Conservation (phyloP, 2,797 vertebrate genomes). For the Tapera naevia region DNA sequence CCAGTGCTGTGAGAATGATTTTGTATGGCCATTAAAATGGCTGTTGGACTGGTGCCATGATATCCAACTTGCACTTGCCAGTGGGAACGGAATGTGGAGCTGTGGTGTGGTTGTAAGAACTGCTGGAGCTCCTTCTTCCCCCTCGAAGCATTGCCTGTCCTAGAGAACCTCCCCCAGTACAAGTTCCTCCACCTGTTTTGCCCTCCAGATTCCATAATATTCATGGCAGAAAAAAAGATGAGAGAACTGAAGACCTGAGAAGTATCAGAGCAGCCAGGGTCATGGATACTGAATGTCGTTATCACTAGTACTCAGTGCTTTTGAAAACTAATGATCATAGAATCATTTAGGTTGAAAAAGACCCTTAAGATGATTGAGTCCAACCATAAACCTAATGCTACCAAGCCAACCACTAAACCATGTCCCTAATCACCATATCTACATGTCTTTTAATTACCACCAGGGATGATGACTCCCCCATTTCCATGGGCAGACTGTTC, state of each 20-base stretch:
- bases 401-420: not conserved
- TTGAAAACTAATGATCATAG: not conserved
- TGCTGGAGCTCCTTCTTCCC: not conserved
- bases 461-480: not conserved
- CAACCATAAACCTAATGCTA: too few species aligned
- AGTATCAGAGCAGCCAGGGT: not conserved
- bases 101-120: not conserved
- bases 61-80: not conserved
- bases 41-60: not conserved
- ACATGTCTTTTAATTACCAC: not conserved
- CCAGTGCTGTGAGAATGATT: not conserved
- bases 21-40: not conserved
- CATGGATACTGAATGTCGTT: not conserved
- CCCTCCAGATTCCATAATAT: not conserved
- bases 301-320: accelerated
- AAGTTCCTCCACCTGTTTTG: not conserved
- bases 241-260: not conserved
- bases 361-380: not conserved
- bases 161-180: accelerated
- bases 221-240: not conserved
- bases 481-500: not conserved
- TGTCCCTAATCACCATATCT: not conserved
- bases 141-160: not conserved
- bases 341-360: not conserved
- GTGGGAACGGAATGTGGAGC: not conserved